Conservation (phyloP, 2,797 vertebrate genomes). For the Mormyrops boulengeri region DNA sequence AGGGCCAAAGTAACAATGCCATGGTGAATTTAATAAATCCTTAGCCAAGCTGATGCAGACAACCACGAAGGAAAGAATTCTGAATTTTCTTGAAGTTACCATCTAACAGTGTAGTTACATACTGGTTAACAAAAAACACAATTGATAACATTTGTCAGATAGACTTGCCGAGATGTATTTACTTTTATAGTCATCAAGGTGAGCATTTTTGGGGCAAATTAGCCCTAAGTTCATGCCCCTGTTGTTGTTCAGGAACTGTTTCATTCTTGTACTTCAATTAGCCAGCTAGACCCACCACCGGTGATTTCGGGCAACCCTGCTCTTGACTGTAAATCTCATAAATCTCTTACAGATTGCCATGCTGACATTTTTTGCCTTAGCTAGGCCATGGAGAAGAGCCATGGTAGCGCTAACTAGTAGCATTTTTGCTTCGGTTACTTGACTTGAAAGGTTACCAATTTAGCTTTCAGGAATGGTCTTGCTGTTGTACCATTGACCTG, state of each 20-base stretch:
- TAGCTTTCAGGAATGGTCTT: neutral
- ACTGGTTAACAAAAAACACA: neutral
- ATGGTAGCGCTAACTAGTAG: neutral
- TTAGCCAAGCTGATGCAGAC: neutral
- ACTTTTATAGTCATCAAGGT: neutral
- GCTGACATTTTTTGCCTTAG: neutral
- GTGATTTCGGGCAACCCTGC: neutral
- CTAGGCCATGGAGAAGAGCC: neutral
- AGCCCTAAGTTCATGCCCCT: neutral
- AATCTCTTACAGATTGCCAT: neutral
- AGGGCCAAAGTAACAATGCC: neutral
- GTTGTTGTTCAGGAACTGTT: neutral
- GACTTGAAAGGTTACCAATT: neutral
- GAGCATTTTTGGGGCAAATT: neutral
- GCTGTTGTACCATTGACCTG: neutral
- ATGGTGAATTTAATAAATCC: neutral
- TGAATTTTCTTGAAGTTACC: neutral
- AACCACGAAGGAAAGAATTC: neutral
- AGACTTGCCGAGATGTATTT: neutral
- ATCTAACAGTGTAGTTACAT: neutral
- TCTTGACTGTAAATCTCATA: neutral
- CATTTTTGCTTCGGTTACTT: neutral
- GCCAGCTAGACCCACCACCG: neutral
- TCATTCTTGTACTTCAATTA: neutral
- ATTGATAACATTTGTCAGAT: neutral